Base-by-base conservation (phyloP, 2,797 vertebrate species). In the Tamandua tetradactyla region DNA sequence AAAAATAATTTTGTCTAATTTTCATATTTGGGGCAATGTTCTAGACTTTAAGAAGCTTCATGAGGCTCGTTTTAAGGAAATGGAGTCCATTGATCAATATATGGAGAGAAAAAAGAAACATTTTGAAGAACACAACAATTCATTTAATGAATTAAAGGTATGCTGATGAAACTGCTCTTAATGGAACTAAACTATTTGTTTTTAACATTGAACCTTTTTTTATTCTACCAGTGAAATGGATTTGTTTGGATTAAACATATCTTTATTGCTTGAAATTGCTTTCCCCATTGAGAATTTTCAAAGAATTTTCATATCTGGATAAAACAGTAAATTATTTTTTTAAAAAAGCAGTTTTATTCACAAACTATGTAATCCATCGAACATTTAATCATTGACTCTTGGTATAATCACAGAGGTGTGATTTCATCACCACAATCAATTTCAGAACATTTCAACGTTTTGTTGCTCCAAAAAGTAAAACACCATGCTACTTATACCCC, bases 1-100 rank as follows among this genome's bases (percentile, higher is more conserved):
- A 90, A 86, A 90, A 90, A 88, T 35, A 17, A 66, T 79, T 95
- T 94, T 94, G 49, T 72, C 59, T 95, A 85, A 95, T 93, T 96
- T 93, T 94, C 62, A 75, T 76, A 35, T 96, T 96, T 94, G 84
- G 49, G 44, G 32, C n/a, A 75, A 96, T 61, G 69, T 89, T 95
- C 55, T 95, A 99, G 99, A 99, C 96, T 99, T 99, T 91, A 99
- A 99, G 97, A 99, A 99, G 97, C 97, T 99, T 74, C 99, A 99
- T 0, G 99, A 99, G 94, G 99, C 99, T 25, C 98, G 98, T 72
- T 99, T 99, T 81, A 99, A 98, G 96, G 99, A 99, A 98, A 99
- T 99, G 99, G 99, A 99, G 97, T 99, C 99, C 57, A 99, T 99
- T 86, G 99, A 99, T 97, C 98, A 99, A 0, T 99, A 99, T 3